Percentiles rank a stretch among this genome's conserved stretches.
Conservation (phyloP, 2,113 vertebrate species). For the Anser brachyrhynchus region DNA sequence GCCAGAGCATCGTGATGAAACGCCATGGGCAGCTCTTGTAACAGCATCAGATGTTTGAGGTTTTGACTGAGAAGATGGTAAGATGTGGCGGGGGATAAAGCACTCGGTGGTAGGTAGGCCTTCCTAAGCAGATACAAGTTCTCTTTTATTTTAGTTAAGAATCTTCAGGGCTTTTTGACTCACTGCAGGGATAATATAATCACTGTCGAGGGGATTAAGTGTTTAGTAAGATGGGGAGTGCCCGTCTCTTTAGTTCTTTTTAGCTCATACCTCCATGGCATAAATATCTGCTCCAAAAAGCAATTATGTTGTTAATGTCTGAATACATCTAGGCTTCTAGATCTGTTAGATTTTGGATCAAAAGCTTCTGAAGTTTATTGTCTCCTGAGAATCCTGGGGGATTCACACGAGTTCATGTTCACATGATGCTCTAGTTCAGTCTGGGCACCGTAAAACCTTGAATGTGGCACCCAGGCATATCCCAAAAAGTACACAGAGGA, state of each 20-base stretch:
- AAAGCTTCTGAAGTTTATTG: background rate
- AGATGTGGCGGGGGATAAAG: background rate
- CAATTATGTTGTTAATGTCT: background rate
- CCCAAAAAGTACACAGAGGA: background rate
- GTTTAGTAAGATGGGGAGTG: background rate
- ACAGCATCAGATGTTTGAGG: fast-evolving
- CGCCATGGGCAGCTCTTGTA: background rate
- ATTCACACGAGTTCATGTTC: too few relatives aligned
- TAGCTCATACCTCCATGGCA: background rate
- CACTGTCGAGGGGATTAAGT: background rate
- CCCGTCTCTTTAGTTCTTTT: background rate
- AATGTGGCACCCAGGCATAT: background rate
- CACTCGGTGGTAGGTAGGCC: background rate
- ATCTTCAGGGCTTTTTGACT: background rate
- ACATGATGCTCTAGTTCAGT: background rate
- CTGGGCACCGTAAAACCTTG: background rate
- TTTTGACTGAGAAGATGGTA: background rate
- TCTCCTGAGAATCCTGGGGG: background rate
- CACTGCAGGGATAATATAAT: background rate
- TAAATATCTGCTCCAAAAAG: background rate
- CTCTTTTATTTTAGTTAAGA: background rate
- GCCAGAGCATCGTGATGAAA: background rate
- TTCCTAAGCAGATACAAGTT: background rate
- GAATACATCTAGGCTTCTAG: background rate
- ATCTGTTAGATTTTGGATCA: background rate